These are phyloP conservation scores for Laticauda colubrina DNA, from an alignment of 2,113 vertebrate species.

Conservation along the genomic window DNA sequence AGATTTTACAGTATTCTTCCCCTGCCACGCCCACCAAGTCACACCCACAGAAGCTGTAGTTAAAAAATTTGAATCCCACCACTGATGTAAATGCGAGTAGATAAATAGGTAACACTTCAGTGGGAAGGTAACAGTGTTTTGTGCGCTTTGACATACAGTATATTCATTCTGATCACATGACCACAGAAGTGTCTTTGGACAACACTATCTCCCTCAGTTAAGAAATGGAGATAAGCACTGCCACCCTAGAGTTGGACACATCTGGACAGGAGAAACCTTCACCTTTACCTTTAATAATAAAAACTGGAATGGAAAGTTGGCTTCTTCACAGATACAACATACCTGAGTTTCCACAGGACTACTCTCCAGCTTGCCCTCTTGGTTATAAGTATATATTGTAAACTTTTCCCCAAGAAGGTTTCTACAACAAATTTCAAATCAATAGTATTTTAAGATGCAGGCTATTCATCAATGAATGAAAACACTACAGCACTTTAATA, in stretches of 20 bases:
- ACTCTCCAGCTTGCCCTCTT: constrained; percentile 55
- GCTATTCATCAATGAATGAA: not conserved
- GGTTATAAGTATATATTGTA: constrained; percentile 55
- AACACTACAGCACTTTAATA: not conserved
- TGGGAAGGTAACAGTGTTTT: not conserved
- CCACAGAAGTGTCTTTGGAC: not conserved
- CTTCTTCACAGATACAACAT: constrained; percentile 12
- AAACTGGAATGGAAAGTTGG: not conserved
- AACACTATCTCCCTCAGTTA: not conserved
- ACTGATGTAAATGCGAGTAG: not conserved
- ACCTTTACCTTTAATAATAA: not conserved
- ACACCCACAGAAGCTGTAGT: too few species aligned
- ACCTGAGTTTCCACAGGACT: constrained; percentile 51
- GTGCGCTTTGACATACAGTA: not conserved
- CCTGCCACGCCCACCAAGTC: too few species aligned
- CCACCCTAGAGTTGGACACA: not conserved
- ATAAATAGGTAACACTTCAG: not conserved
- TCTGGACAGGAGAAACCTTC: not conserved
- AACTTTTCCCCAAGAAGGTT: constrained; percentile 64
- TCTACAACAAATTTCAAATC: constrained; percentile 46
- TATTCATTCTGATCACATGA: not conserved
- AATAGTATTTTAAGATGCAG: constrained; percentile 3
- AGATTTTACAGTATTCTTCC: too few species aligned
- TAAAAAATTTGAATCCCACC: too few species aligned
- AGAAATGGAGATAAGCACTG: not conserved